Percentiles rank a stretch among this genome's conserved stretches.
Evolutionary conservation across 1,140 invertebrate genomes (phyloP).

Genomic region (Drosophila asahinai): DNA sequence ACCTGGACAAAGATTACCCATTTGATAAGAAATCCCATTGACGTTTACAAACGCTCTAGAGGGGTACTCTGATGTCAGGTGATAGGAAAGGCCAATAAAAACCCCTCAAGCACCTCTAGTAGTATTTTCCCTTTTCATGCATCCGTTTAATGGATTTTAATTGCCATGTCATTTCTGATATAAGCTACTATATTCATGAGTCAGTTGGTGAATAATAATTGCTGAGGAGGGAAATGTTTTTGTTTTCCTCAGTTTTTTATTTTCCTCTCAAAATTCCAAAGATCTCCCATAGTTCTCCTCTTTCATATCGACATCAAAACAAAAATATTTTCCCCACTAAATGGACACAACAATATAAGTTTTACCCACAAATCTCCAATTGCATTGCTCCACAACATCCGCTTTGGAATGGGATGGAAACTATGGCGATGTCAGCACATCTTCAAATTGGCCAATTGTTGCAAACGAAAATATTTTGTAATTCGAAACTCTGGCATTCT

Average conservation of each 20-base stretch:
- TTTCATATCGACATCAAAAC: not conserved
- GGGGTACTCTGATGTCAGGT: conserved; percentile 11
- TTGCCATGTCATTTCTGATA: conserved; percentile 2
- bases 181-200: not conserved
- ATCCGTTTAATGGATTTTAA: not conserved
- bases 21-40: conserved; percentile 25
- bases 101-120: not conserved
- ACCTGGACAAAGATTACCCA: conserved; percentile 11
- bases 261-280: conserved; percentile 1
- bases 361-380: conserved; percentile 67
- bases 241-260: not conserved
- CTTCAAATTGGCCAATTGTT: conserved; percentile 26
- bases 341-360: not conserved
- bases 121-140: conserved; percentile 4
- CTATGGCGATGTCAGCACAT: conserved; percentile 42
- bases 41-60: conserved; percentile 11
- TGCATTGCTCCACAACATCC: conserved; percentile 47
- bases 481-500: conserved; percentile 31
- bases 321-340: conserved; percentile 4
- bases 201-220: conserved; percentile 8
- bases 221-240: too few species aligned
- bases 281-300: not conserved
- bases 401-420: conserved; percentile 20
- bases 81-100: conserved; percentile 3
- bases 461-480: conserved; percentile 59